Base-by-base conservation (phyloP, 2,797 vertebrate species). In the Geotrypetes seraphini region DNA sequence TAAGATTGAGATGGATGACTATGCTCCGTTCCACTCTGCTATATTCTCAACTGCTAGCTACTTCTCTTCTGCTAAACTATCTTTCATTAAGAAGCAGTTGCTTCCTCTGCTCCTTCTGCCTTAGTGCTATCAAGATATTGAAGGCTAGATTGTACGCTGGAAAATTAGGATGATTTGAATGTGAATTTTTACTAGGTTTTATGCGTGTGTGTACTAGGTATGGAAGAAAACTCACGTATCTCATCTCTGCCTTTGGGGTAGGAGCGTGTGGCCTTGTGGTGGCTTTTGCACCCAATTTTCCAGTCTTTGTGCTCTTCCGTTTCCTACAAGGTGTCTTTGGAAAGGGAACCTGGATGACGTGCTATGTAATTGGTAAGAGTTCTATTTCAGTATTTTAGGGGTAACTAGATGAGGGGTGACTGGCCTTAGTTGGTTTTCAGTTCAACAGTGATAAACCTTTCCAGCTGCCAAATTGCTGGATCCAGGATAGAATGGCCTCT, bases 321-420 rank as follows among this genome's bases (percentile, higher is more conserved):
- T 80, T 83, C 23, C 63, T 99, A 2, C 89, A 87, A 48, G 95
- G 93, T 4, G 66, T 97, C 5, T 92, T 92, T 27, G 82, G 87
- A 52, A 97, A 96, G 43, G 92, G 91, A 33, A 92, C 91, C 2
- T 97, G 94, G 94, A 80, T 97, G 70, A 86, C 78, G 0, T 83
- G 78, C 62, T 96, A 93, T 1, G 92, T 99, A 38, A 81, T 97
- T 9, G 83, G 95, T 98, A 79, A 87, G 86, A 47, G 10, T 7
- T 21, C 1, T 16, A 24, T 4, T n/a, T 16, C 7, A 17, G 16
- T 29, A 42, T 10, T 26, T 25, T 10, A 9, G 25, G 4, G 2
- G 31, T 20, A 20, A 33, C 16, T 30, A 36, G 36, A 26, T 10
- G 30, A 17, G 10, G 11, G 12, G 7, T 21, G 31, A 30, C n/a